phyloP scores from a whole-genome alignment of 1,140 invertebrate species.

The Cydia strobilella region DNA sequence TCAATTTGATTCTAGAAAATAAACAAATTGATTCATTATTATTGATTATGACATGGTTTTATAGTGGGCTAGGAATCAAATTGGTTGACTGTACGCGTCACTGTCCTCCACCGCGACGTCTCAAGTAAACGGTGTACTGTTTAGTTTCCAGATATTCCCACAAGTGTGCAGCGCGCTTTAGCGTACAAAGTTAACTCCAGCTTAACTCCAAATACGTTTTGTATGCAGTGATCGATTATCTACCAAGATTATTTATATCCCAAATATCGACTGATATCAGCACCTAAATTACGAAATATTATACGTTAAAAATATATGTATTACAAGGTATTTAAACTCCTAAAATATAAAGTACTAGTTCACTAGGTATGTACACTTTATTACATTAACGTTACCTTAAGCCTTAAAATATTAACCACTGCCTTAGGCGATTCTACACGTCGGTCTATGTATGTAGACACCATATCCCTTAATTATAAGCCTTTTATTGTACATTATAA shows the following conservation, averaged over 20 bases:
- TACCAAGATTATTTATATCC: conserved; percentile 34
- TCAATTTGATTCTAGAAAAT: no score
- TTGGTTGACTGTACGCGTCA: no score
- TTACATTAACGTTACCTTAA: conserved; percentile 58
- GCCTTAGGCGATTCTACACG: conserved; percentile 29
- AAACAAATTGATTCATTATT: no score
- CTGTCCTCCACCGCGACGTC: no score
- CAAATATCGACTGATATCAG: conserved; percentile 47
- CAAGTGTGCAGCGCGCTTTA: conserved; percentile 1
- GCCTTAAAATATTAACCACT: conserved; percentile 35
- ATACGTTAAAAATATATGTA: conserved; percentile 55
- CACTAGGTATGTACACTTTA: conserved; percentile 70
- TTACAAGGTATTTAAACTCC: conserved; percentile 50
- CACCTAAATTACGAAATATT: conserved; percentile 49
- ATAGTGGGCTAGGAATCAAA: no score
- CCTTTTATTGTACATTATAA: conserved; percentile 31
- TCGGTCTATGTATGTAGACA: conserved; percentile 22
- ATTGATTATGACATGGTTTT: no score
- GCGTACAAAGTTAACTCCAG: neutral
- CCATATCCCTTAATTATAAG: conserved; percentile 29
- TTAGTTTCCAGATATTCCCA: neutral
- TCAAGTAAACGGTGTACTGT: neutral
- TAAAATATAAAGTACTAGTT: conserved; percentile 42
- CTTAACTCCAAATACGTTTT: conserved; percentile 34
- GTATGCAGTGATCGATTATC: conserved; percentile 34